Base-by-base conservation (phyloP, 2,888 invertebrate genomes). In the Hemistola chrysoprasaria region DNA sequence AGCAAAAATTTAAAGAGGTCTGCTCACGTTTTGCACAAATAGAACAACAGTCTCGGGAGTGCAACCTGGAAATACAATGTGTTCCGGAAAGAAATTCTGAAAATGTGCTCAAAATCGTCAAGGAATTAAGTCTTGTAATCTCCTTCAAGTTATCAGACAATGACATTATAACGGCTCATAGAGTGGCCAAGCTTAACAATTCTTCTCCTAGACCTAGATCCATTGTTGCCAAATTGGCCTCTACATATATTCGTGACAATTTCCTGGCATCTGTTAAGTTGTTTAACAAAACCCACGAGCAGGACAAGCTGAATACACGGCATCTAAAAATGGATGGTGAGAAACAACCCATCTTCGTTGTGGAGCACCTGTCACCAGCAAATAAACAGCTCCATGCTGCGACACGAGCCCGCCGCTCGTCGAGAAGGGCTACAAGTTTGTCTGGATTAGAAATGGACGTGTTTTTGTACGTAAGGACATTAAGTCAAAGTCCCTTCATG, bases 391-490 rank as follows among this genome's bases (percentile, higher is more conserved):
- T n/a, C n/a, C n/a, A n/a, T n/a, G n/a, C n/a, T n/a, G n/a, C n/a
- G n/a, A n/a, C n/a, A n/a, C n/a, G n/a, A n/a, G n/a, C n/a, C n/a
- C n/a, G n/a, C n/a, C n/a, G n/a, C n/a, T n/a, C n/a, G n/a, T n/a
- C n/a, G n/a, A n/a, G n/a, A n/a, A n/a, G n/a, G n/a, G n/a, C 10
- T 30, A 30, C 10, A 8, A 22, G 2, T 30, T 30, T 27, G 27
- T 27, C 0, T 22, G 30, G 30, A 10, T 30, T 3, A 5, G 30
- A 6, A 30, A 30, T 6, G 22, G 30, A 1, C 30, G 30, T 4
- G 7, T 30, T 7, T 30, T 30, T n/a, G 30, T 22, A 7, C 30
- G 30, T 7, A 30, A 30, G 8, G 30, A 30, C 7, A 16, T 22
- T 10, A 21, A 30, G n/a, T 8, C 30, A 9, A 30, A 30, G 9